Evolutionary conservation across 1,140 invertebrate species (phyloP), one percentile per base, ranked within the genome.

Genomic region (Drosophila setifemur): DNA sequence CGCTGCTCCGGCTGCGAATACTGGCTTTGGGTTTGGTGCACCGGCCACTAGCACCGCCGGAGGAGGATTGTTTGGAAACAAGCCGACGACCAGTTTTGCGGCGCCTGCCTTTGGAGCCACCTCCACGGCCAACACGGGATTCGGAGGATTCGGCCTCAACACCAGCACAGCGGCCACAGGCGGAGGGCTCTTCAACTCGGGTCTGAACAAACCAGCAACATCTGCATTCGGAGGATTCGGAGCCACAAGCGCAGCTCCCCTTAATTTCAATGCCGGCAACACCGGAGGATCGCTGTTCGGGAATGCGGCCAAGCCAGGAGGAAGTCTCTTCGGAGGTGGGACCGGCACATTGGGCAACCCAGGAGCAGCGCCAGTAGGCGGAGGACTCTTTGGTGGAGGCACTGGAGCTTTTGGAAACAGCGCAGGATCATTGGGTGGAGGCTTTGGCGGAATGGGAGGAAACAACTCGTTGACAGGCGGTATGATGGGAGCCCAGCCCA

Each of bases 181-280:
- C 25, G 92, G 92, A 9, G 92, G 92, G 7, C 75, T 93, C 3
- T 93, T 93, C 47, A 92, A 92, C 57, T 91, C 90, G 0, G 73
- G 90, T 3, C 81, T 92, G 12, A 92, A 93, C 45, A 92, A 92
- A 53, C 89, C 92, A 2, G 88, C 91, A 2, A 90, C 90, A 2
- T 90, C 90, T 4, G 89, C 90, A 6, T 90, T 92, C 61, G 89
- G 90, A 16, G 88, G 75, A 0, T 91, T 91, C 42, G 88, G 88
- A 3, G 54, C 79, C n/a, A 86, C 88, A 0, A 47, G 70, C 0
- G 49, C 75, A 9, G 76, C 78, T 9, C 79, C 83, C n/a, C 76
- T 93, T 1, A 91, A 79, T 45, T 88, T 92, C 31, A 91, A 92
- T 29, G 67, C 90, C 6, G 91, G 91, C 14, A 87, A 91, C 39